Evolutionary conservation across 2,888 invertebrate genomes (phyloP), one percentile per base, ranked within the genome.

Genomic region (Drosophila leonis): DNA sequence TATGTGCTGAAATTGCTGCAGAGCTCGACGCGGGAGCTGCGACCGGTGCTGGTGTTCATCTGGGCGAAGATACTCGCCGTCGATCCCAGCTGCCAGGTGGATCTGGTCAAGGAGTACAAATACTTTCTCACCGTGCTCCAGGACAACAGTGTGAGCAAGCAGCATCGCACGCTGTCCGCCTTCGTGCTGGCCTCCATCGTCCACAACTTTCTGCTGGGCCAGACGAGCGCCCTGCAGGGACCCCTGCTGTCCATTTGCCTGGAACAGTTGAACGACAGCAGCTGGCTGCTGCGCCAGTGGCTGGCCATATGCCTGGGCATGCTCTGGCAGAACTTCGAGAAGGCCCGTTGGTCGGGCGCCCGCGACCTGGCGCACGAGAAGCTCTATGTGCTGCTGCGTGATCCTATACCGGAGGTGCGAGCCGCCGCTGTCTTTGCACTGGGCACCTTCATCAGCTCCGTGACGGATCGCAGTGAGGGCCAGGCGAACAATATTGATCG

Each of bases 41-140:
- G 98, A 66, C 97, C 98, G 9, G 95, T 98, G 70, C 95, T 99
- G 84, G 98, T 99, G 49, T 99, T 98, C 93, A 99, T 99, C 84
- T 99, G 99, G 99, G 98, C 99, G 20, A 98, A 99, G 94, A 98
- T 99, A 87, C 94, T 99, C 66, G 98, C 99, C 35, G 98, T 99
- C 7, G 99, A 99, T 92, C 94, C 98, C 96, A 97, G 96, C 54
- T 99, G 99, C 91, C 99, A 99, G 94, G 96, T 96, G 67, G 99
- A 99, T 93, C 94, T 99, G 84, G 98, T 99, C 24, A 96, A 98
- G 84, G 99, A 99, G 75, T 98, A 98, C 93, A 98, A 97, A 92
- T 99, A 99, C 93, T 99, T 99, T 93, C 94, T 99, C 48, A 95
- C 97, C 1, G 97, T 99, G 52, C 95, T 99, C 18, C 97, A 98